Base-by-base conservation (phyloP, 1,140 invertebrate genomes). In the Trypoxylus dichotomus region DNA sequence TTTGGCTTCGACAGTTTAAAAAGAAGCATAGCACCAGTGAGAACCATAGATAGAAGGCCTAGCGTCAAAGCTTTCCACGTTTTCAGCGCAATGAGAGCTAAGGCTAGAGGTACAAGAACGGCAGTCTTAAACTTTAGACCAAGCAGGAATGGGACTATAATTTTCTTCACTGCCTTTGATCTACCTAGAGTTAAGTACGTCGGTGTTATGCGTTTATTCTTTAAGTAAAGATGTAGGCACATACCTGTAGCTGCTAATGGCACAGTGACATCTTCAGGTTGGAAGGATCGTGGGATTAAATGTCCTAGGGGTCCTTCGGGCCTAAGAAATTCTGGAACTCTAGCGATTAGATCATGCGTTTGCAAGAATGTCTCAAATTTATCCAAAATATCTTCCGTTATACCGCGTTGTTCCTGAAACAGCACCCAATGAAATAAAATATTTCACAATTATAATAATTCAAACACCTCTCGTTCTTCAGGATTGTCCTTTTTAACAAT, bases 1-100 rank as follows among this genome's bases (percentile, higher is more conserved):
- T 95, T 95, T 77, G 94, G 94, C 82, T 95, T 95, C 77, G 93
- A 93, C 82, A 95, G 90, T 86, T 94, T 94, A 87, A 95, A 95
- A 83, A 95, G 93, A 47, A 95, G 88, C 89, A 95, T 90, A 41
- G 94, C 94, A 76, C 93, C 94, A 81, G 93, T 94, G 13, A 94
- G 86, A 15, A 94, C 94, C 79, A 96, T 85, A 0, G 94, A 95
- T 15, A 96, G 90, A n/a, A 96, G 90, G 81, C 93, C 94, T 79
- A 96, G 88, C 13, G 94, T 95, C 76, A 95, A 87, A 25, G 94
- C 94, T 84, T 96, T 96, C 94, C 94, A 95, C 25, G 94, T 95
- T 85, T 95, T 95, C 21, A 95, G 86, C 0, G 94, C 94, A 83
- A 95, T 95, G 68, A 95, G 87, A 73, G 93, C 93, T 24, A 95